Conservation (phyloP, 2,888 invertebrate species). For the Ashinkailepas kermadecensis region DNA sequence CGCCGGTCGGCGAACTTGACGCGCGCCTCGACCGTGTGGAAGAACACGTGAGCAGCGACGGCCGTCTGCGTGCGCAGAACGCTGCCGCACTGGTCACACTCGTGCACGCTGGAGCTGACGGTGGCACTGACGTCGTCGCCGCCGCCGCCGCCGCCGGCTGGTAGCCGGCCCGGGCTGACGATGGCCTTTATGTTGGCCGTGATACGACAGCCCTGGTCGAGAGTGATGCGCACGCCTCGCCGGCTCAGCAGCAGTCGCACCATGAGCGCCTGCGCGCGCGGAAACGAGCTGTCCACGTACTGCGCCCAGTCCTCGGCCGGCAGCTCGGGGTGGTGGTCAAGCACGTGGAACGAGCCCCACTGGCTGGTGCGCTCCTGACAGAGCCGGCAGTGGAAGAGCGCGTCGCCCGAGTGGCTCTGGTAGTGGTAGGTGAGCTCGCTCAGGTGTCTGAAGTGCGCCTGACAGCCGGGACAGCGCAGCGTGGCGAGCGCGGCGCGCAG, state of each 20-base stretch:
- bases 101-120: not conserved
- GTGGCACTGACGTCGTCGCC: not conserved
- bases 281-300: conserved; percentile 7
- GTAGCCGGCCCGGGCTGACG: not conserved
- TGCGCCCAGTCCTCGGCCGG: not conserved
- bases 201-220: not conserved
- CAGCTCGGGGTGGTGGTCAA: conserved; percentile 6
- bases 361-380: not conserved
- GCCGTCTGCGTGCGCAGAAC: not conserved
- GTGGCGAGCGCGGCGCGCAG: not conserved
- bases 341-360: conserved; percentile 8
- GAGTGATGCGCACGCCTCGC: not conserved
- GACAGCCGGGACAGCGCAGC: conserved; percentile 11
- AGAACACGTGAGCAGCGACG: not conserved
- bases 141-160: not conserved
- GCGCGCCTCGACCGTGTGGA: not conserved
- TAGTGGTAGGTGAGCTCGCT: conserved; percentile 19
- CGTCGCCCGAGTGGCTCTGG: not conserved
- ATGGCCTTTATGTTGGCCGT: not conserved
- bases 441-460: not conserved
- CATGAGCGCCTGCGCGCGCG: not conserved
- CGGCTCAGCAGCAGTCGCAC: not conserved
- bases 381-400: conserved; percentile 3
- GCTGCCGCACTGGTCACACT: not conserved
- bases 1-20: not conserved